Evolutionary conservation across 2,888 invertebrate species (phyloP).

Genomic region (Ichneumon xanthorius): DNA sequence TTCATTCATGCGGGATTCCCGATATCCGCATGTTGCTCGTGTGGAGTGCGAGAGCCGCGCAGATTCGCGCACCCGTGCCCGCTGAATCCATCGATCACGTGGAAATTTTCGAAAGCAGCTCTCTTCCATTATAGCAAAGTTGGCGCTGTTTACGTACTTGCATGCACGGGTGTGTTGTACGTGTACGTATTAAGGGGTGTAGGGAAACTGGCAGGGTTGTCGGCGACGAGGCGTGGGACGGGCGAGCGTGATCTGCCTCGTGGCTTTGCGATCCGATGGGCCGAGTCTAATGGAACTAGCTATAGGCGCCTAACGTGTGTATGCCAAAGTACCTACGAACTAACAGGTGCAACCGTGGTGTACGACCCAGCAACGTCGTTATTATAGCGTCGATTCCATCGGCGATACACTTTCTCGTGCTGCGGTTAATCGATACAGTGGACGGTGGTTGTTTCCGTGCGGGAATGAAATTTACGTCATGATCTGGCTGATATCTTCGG

Average conservation of each 20-base stretch:
- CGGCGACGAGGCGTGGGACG: conserved; percentile 11
- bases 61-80: not conserved
- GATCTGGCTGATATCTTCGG: not conserved
- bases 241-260: conserved; percentile 11
- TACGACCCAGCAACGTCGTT: not conserved
- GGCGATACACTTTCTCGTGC: conserved; percentile 7
- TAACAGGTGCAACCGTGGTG: conserved; percentile 1
- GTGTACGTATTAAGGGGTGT: not conserved
- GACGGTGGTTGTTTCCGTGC: not conserved
- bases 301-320: not conserved
- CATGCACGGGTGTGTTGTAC: not conserved
- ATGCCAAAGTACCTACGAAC: not conserved
- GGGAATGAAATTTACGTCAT: not conserved
- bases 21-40: conserved; percentile 16
- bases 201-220: not conserved
- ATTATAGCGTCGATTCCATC: not conserved
- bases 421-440: not conserved
- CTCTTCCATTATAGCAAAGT: conserved; percentile 3
- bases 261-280: conserved; percentile 15
- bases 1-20: not conserved
- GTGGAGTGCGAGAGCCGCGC: not conserved
- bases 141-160: not conserved
- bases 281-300: conserved; percentile 12
- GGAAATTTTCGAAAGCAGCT: conserved; percentile 10
- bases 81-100: not conserved